A percentile compares a stretch with the other conserved stretches of the same genome.
These are phyloP conservation scores for Sphaeramia orbicularis DNA, from an alignment of 2,797 vertebrate genomes.

Conservation along the genomic window DNA sequence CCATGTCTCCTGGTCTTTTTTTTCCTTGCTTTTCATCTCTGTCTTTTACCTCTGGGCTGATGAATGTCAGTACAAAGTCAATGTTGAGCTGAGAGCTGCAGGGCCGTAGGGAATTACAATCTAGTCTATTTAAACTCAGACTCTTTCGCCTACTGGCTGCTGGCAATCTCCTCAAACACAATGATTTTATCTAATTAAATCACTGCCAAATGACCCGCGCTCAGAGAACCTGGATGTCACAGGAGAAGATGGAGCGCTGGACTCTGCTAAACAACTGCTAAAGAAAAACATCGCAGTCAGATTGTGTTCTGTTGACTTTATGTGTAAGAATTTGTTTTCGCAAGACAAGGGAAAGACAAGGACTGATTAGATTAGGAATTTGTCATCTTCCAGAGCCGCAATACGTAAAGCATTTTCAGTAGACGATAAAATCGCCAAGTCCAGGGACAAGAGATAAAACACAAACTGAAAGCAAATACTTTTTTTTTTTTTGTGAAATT, in stretches of 20 bases:
- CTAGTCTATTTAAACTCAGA: conserved; percentile 20
- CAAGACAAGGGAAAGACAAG: not conserved
- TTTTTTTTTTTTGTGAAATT: not conserved
- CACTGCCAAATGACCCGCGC: conserved; percentile 8
- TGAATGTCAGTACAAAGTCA: conserved; percentile 57
- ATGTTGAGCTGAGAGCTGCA: conserved; percentile 26
- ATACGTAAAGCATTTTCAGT: not conserved
- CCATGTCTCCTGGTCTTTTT: conserved; percentile 14
- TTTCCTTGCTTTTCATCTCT: conserved; percentile 12
- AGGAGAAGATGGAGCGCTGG: not conserved
- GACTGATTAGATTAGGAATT: not conserved
- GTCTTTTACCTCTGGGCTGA: conserved; percentile 31
- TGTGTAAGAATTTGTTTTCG: not conserved
- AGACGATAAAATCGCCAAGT: not conserved
- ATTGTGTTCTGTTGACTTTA: not conserved
- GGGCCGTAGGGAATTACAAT: conserved; percentile 34
- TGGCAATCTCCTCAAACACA: conserved; percentile 13
- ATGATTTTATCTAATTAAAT: conserved; percentile 40
- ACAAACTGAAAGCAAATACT: not conserved
- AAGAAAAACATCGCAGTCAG: not conserved
- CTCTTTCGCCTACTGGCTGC: conserved; percentile 7
- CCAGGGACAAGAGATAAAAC: not conserved
- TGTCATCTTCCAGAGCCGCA: not conserved
- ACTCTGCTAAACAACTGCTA: not conserved
- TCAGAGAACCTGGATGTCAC: conserved; percentile 7